phyloP scores from a whole-genome alignment of 2,888 invertebrate genomes.

The Shargacucullia verbasci region DNA sequence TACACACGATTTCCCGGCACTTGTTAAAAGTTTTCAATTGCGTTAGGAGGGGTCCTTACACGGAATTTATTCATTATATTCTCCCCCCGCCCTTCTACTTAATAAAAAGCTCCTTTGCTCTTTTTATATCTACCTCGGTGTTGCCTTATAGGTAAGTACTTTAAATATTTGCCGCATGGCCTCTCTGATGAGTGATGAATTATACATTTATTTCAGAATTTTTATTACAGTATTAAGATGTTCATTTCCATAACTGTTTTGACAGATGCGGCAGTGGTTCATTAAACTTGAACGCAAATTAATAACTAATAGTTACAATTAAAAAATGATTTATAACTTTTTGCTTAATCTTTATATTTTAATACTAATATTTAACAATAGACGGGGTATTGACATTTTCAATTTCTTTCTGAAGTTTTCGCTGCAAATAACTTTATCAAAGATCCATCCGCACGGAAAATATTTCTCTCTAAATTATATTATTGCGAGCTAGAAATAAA shows the following conservation, averaged over 20 bases:
- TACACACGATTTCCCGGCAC: conserved; percentile 88
- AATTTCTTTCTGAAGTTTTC: neutral
- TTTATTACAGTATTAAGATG: conserved; percentile 73
- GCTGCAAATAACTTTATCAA: neutral
- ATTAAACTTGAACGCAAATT: conserved; percentile 26
- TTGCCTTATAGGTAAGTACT: conserved; percentile 81
- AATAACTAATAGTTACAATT: neutral
- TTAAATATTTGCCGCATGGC: conserved; percentile 86
- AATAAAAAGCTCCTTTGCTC: conserved; percentile 85
- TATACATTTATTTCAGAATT: conserved; percentile 81
- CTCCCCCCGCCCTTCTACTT: conserved; percentile 79
- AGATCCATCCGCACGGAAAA: too few relatives aligned
- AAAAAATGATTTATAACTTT: neutral
- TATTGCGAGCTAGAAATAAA: too few relatives aligned
- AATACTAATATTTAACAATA: too few relatives aligned
- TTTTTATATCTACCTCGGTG: conserved; percentile 75
- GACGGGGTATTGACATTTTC: neutral
- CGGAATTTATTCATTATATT: conserved; percentile 89
- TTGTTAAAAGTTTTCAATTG: conserved; percentile 89
- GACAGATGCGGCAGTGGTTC: conserved; percentile 54
- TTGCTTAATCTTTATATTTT: neutral
- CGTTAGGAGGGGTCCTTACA: conserved; percentile 84
- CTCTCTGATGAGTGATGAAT: conserved; percentile 83
- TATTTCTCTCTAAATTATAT: too few relatives aligned
- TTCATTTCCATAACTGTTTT: conserved; percentile 58